Evolutionary conservation across 2,888 invertebrate species (phyloP), one percentile per base, ranked within the genome.

Genomic region (Cryptophagus acutangulus): DNA sequence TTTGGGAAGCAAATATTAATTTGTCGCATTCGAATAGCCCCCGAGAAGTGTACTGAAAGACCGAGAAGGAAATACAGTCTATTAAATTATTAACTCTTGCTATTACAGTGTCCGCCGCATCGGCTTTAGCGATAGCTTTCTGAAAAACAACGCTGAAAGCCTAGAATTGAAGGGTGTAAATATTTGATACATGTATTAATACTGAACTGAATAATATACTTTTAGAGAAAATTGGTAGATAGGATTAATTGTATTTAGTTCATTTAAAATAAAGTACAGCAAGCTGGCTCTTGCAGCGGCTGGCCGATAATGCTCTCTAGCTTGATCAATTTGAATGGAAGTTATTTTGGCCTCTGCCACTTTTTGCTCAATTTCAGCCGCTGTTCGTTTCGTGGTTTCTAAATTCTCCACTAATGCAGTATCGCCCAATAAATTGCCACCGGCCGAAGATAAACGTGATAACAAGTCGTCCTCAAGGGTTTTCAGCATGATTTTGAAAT

Each of bases 81-180:
- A 95, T 95, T 31, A 96, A 78, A 70, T 92, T 93, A 50, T 77
- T 75, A 12, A 96, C 92, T 55, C 95, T 75, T 42, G 74, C 72
- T 18, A 78, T 74, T 1, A 95, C 87, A 51, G 84, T 84, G 12
- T 84, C 82, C 1, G 88, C 82, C 1, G 86, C 82, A 49, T 88
- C 86, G 0, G 95, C 91, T 62, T 80, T 82, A 30, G 87, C 85
- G 60, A 96, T 94, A 12, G 95, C 95, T 63, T 93, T 94, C 75
- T 93, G 92, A 66, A 95, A 95, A 17, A 95, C 95, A n/a, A 93
- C 92, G 68, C 90, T 92, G 70, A 95, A 95, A 1, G 95, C 93
- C 89, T 90, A 58, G n/a, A 71, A 71, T 20, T 6, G n/a, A 20
- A 8, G n/a, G 43, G 24, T 6, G 26, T 29, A 37, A 29, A 24